phyloP scores from a whole-genome alignment of 2,113 vertebrate species.

The Myxocyprinus asiaticus region DNA sequence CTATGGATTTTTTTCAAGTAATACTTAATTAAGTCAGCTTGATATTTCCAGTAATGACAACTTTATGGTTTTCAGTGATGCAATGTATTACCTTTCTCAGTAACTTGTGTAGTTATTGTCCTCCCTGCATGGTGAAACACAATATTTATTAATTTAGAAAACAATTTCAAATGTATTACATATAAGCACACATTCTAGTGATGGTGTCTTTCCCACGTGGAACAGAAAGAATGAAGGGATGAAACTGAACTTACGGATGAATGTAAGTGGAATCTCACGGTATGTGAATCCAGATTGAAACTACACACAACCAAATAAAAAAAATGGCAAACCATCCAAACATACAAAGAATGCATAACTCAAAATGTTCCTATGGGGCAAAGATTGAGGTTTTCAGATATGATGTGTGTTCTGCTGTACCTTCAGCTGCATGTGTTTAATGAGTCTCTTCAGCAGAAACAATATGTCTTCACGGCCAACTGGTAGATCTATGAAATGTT shows the following conservation, averaged over 20 bases:
- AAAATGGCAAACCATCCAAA: not conserved
- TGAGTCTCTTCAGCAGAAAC: constrained; percentile 85
- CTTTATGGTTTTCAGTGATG: not conserved
- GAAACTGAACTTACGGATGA: constrained; percentile 84
- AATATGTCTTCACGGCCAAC: constrained; percentile 87
- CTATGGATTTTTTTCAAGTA: too few species aligned
- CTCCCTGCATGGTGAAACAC: constrained; percentile 60
- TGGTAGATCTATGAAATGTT: constrained; percentile 79
- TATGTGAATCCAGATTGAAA: constrained; percentile 85
- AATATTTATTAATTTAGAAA: not conserved
- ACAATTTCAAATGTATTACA: not conserved
- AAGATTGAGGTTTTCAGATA: not conserved
- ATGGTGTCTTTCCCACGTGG: not conserved
- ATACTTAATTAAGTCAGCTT: too few species aligned
- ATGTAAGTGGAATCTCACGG: constrained; percentile 86
- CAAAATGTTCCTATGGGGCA: not conserved
- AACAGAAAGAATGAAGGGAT: not conserved
- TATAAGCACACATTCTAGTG: not conserved
- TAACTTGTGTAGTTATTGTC: constrained; percentile 60
- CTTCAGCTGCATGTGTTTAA: constrained; percentile 92
- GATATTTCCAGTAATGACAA: too few species aligned
- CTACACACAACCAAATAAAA: constrained; percentile 67
- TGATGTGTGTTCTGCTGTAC: constrained; percentile 65
- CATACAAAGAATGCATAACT: not conserved
- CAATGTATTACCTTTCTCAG: constrained; percentile 63